These are phyloP conservation scores for Scolopax rusticola DNA, from an alignment of 2,797 vertebrate genomes.

Conservation along the genomic window DNA sequence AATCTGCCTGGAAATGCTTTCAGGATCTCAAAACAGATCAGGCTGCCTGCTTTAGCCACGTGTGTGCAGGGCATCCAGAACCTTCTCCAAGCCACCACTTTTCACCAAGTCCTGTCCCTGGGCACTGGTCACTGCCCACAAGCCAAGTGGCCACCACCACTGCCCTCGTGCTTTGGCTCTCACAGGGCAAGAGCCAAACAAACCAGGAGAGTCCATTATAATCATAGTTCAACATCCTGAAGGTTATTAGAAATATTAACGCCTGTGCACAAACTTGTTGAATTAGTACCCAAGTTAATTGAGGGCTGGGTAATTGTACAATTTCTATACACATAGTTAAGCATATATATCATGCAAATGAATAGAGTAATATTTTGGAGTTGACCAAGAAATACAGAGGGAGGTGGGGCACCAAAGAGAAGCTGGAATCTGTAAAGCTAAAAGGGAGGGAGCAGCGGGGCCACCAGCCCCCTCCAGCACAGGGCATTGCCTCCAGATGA, in stretches of 20 bases:
- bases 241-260: neutral
- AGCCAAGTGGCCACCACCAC: fast-evolving
- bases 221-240: neutral
- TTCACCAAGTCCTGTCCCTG: neutral
- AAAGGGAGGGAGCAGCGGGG: neutral
- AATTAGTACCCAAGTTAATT: neutral
- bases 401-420: fast-evolving
- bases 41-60: fast-evolving
- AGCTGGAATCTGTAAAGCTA: neutral
- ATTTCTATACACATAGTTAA: neutral
- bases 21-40: neutral
- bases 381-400: neutral
- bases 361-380: neutral
- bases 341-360: neutral
- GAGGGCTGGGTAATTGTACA: neutral
- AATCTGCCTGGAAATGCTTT: neutral
- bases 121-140: neutral
- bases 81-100: fast-evolving
- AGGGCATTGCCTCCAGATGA: fast-evolving
- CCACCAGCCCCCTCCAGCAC: neutral
- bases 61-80: neutral
- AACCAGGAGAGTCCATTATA: too few species aligned
- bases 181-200: too few species aligned
- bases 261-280: neutral
- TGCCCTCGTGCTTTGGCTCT: neutral